Percentiles rank a stretch among this genome's conserved stretches.
These are phyloP conservation scores for Peucedramus taeniatus DNA, from an alignment of 2,113 vertebrate genomes.

Conservation along the genomic window DNA sequence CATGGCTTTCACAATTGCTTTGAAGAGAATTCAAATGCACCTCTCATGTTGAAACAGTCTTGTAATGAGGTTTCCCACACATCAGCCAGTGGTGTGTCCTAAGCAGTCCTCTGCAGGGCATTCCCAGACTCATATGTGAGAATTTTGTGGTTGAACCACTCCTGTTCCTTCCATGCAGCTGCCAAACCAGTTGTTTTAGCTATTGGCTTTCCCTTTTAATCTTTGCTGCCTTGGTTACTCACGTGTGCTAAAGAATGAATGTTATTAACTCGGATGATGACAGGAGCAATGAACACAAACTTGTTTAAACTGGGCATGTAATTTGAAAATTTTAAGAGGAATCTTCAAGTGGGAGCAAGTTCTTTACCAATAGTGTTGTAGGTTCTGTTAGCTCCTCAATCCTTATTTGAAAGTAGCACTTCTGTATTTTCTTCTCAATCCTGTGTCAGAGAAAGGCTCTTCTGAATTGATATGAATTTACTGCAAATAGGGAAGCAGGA, in stretches of 20 bases:
- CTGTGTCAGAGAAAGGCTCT: background rate
- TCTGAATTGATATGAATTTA: background rate
- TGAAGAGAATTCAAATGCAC: slow-evolving; percentile 35
- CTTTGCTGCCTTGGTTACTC: slow-evolving; percentile 13
- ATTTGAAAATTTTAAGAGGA: slow-evolving; percentile 11
- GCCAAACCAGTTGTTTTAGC: slow-evolving; percentile 59
- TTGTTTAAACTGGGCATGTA: slow-evolving; percentile 30
- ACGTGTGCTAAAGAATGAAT: slow-evolving; percentile 6
- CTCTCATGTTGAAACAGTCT: slow-evolving; percentile 24
- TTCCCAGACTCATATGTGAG: slow-evolving; percentile 39
- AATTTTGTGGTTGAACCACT: slow-evolving; percentile 30
- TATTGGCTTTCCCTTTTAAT: slow-evolving; percentile 51
- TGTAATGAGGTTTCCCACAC: slow-evolving; percentile 32
- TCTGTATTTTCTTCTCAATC: background rate
- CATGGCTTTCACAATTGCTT: slow-evolving; percentile 36
- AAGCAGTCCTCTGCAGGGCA: slow-evolving; percentile 44
- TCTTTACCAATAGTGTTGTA: background rate
- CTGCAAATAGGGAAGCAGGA: background rate
- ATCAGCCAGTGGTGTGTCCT: background rate
- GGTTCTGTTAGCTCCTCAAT: background rate
- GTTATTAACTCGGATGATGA: slow-evolving; percentile 4
- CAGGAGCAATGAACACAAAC: background rate
- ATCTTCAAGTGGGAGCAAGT: slow-evolving; percentile 42
- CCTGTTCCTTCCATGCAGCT: background rate
- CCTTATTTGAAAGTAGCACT: background rate